Evolutionary conservation across 2,888 invertebrate species (phyloP), one percentile per base, ranked within the genome.

Genomic region (Ephialtes manifestator): DNA sequence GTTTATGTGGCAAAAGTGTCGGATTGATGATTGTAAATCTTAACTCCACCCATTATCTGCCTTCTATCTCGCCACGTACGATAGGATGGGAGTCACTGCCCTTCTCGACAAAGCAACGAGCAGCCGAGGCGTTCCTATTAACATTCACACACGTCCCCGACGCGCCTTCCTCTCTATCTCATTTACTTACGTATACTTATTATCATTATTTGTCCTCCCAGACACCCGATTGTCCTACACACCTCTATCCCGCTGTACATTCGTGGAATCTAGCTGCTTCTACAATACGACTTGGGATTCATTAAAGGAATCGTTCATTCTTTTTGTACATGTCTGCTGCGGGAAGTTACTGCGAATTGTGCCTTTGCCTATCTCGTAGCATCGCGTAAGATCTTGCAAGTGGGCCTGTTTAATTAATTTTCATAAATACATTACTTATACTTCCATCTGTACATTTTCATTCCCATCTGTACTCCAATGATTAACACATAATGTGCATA

Each of bases 81-180:
- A n/a, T 35, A 39, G 48, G 85, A 84, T 55, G 78, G 51, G 85
- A 86, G 89, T 89, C 89, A 91, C 82, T 90, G 89, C 84, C 90
- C 88, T 80, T 86, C 78, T 18, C 79, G 87, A 88, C 87, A 87
- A 88, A 88, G 88, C 84, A 85, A 85, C 83, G 74, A 83, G 70
- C 83, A 76, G 78, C 75, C 83, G 58, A 85, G 86, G 83, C 88
- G 67, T 71, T 58, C 67, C 82, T 90, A 88, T 92, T 92, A 91
- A 86, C 89, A 92, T 92, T 91, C 90, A 89, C 88, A 89, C 87
- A 87, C 88, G 88, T 87, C 79, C 83, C 80, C 87, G 89, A 88
- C 90, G 87, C 87, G 88, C 90, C 89, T 89, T 87, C 86, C 85
- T 87, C 85, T 85, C 78, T 81, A 72, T 74, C 76, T 71, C 76